Percentiles rank a stretch among this genome's conserved stretches.
Evolutionary conservation across 2,113 vertebrate species (phyloP).

Genomic region (Mobula hypostoma): DNA sequence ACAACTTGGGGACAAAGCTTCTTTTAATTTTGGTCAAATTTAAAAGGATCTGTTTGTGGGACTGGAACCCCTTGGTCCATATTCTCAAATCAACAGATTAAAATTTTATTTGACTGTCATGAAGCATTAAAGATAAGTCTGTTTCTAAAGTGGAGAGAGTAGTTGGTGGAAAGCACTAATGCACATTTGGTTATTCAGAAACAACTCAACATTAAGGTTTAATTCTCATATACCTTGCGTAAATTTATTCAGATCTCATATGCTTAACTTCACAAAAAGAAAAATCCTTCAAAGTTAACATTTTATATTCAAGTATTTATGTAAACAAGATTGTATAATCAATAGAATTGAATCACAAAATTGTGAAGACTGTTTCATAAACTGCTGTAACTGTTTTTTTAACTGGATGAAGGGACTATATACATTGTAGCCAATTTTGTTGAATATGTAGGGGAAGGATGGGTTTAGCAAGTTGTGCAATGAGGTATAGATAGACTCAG

Average conservation of each 20-base stretch:
- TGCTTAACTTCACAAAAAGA: not conserved
- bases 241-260: not conserved
- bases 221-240: not conserved
- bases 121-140: not conserved
- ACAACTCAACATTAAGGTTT: not conserved
- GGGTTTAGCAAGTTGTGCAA: too few relatives aligned
- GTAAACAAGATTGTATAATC: not conserved
- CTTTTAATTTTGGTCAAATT: not conserved
- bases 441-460: too few relatives aligned
- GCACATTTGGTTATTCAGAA: not conserved
- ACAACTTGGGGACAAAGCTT: not conserved
- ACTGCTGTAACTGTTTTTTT: too few relatives aligned
- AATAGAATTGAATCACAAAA: not conserved
- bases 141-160: not conserved
- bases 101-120: not conserved
- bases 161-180: not conserved
- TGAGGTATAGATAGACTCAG: too few relatives aligned
- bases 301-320: not conserved
- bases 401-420: too few relatives aligned
- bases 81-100: not conserved
- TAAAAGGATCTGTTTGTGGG: not conserved
- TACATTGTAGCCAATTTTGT: too few relatives aligned
- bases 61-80: too few relatives aligned
- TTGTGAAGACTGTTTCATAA: not conserved
- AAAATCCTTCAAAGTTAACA: not conserved